phyloP scores from a whole-genome alignment of 2,888 invertebrate species.

The Toxonevra muliebris region DNA sequence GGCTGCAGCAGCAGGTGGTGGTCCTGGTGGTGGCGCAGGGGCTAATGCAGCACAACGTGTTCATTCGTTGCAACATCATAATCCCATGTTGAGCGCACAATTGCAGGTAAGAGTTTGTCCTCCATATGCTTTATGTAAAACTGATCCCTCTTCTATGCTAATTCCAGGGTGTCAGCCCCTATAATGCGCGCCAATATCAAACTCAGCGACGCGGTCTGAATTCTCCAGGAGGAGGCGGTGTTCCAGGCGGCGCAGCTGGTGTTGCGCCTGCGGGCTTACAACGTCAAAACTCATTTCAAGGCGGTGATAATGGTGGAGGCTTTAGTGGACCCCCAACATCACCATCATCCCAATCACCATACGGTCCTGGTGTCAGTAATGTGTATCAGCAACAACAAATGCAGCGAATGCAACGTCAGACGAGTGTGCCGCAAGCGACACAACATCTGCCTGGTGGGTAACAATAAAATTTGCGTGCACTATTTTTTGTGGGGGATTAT shows the following conservation, averaged over 20 bases:
- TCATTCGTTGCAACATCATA: slow-evolving; percentile 78
- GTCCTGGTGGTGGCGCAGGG: slow-evolving; percentile 40
- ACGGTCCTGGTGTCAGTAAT: slow-evolving; percentile 47
- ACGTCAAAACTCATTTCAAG: slow-evolving; percentile 63
- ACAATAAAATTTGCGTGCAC: background rate
- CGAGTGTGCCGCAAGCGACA: slow-evolving; percentile 64
- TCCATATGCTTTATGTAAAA: background rate
- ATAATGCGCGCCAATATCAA: slow-evolving; percentile 59
- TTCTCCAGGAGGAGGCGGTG: slow-evolving; percentile 58
- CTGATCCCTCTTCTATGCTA: slow-evolving; percentile 12
- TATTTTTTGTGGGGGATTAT: background rate
- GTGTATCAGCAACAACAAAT: slow-evolving; percentile 58
- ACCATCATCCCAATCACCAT: slow-evolving; percentile 59
- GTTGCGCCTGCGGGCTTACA: slow-evolving; percentile 49
- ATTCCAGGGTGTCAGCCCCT: slow-evolving; percentile 57
- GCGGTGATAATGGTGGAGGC: slow-evolving; percentile 45
- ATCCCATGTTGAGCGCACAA: slow-evolving; percentile 90
- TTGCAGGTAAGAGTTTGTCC: slow-evolving; percentile 74
- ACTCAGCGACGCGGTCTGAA: slow-evolving; percentile 61
- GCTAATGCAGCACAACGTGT: slow-evolving; percentile 44
- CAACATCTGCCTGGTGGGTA: slow-evolving; percentile 65
- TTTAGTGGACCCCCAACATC: slow-evolving; percentile 50
- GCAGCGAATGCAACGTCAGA: slow-evolving; percentile 63
- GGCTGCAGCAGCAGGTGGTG: slow-evolving; percentile 44
- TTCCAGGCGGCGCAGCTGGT: slow-evolving; percentile 37